Base-by-base conservation (phyloP, 2,888 invertebrate genomes). In the Brenthis daphne region DNA sequence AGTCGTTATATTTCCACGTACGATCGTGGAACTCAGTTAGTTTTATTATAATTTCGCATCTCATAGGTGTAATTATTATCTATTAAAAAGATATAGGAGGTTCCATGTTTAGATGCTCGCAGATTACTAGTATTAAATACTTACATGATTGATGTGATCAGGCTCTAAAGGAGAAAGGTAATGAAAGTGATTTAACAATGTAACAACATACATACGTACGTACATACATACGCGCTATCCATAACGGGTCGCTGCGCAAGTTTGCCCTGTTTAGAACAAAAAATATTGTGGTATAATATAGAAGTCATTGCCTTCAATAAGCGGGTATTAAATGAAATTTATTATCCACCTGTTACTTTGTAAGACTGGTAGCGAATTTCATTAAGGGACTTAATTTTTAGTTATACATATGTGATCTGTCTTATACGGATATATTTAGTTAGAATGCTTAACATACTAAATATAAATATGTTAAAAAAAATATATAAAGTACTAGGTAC, bases 151-250 rank as follows among this genome's bases (percentile, higher is more conserved):
- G 85, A 87, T 87, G 82, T 72, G 66, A 73, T 69, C 80, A 79
- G 77, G 74, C 70, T 79, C 80, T 79, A 78, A 78, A 78, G 82
- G 87, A 85, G 90, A 89, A 88, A 89, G 85, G 85, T 79, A 79
- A 82, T 76, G 87, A 87, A 88, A 88, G 87, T 87, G 85, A 87
- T 84, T 87, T 80, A 79, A 76, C 80, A 81, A 83, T 83, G 79
- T 77, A 78, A 79, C 76, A 75, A 76, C 11, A 43, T 43, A 43
- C 11, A 11, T 43, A 43, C 11, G 37, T 43, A 43, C 11, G 37
- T 43, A 43, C 11, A 11, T 43, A 43, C 37, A 56, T 11, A 56
- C 37, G 16, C 6, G 50, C n/a, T 60, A 48, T 48, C 60, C n/a
- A 60, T 66, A 73, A 69, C 65, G 70, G 69, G 66, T 65, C 61